Evolutionary conservation across 2,888 invertebrate species (phyloP).

Genomic region (Drosophila rubida): DNA sequence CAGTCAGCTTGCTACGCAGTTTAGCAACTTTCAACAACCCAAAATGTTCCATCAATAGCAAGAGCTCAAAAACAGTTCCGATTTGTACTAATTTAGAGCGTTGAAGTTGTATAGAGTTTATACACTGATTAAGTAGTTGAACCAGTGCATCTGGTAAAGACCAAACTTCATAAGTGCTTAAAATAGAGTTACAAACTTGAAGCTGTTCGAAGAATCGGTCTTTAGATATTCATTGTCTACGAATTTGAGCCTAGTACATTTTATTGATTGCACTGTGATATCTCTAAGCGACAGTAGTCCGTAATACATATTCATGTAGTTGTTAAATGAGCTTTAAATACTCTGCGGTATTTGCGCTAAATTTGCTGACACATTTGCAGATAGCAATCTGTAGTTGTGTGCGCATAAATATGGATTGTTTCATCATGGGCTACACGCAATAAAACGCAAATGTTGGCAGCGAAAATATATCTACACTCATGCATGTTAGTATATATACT

Average conservation of each 20-base stretch:
- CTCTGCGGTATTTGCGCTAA: neutral
- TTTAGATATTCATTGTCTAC: too few relatives aligned
- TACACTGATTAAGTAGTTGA: too few relatives aligned
- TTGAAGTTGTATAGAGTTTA: too few relatives aligned
- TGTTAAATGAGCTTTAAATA: neutral
- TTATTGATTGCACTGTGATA: too few relatives aligned
- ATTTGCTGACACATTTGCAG: constrained; percentile 20
- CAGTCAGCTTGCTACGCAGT: neutral
- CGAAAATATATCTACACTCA: constrained; percentile 19
- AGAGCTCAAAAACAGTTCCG: too few relatives aligned
- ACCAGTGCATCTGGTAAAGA: too few relatives aligned
- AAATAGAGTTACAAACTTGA: too few relatives aligned
- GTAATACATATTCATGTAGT: neutral
- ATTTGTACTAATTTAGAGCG: too few relatives aligned
- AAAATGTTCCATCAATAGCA: neutral
- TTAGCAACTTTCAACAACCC: neutral
- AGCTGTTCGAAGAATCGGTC: too few relatives aligned
- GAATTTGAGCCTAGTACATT: too few relatives aligned
- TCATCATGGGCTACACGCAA: constrained; percentile 37
- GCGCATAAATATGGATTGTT: constrained; percentile 7
- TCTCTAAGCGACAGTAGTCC: too few relatives aligned
- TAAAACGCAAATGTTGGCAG: constrained; percentile 47
- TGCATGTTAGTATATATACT: neutral
- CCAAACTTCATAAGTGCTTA: too few relatives aligned
- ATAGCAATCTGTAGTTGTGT: constrained; percentile 21